These are phyloP conservation scores for Corythucha ciliata DNA, from an alignment of 2,888 invertebrate genomes.

Conservation along the genomic window DNA sequence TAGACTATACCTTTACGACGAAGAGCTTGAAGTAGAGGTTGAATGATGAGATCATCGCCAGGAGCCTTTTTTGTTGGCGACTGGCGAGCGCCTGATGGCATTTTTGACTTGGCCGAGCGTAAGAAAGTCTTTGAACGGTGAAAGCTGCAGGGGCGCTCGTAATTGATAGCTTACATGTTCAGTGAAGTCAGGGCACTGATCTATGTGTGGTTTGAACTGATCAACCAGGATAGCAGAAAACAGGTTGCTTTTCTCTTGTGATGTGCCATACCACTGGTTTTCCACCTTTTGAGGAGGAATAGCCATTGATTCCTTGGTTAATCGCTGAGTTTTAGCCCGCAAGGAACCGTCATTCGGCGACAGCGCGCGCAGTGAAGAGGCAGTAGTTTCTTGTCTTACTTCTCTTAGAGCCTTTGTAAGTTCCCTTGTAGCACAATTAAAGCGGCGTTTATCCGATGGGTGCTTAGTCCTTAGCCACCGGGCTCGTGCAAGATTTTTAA, in stretches of 20 bases:
- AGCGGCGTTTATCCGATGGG: slow-evolving; percentile 3
- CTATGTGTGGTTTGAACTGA: not conserved
- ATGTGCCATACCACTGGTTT: not conserved
- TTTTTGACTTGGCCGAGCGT: too few species aligned
- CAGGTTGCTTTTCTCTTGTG: not conserved
- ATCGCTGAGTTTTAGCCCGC: not conserved
- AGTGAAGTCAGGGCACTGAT: too few species aligned
- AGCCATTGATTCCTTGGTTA: not conserved
- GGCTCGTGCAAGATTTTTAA: not conserved
- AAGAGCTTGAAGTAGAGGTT: too few species aligned
- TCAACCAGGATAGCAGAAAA: not conserved
- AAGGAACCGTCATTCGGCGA: not conserved
- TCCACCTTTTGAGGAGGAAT: not conserved
- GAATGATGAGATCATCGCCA: too few species aligned
- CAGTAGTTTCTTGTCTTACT: not conserved
- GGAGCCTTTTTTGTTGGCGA: too few species aligned
- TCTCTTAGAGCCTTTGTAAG: not conserved
- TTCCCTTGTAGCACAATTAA: not conserved
- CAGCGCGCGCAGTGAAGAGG: not conserved
- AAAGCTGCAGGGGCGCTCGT: too few species aligned
- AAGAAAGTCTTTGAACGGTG: too few species aligned
- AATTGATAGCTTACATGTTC: too few species aligned
- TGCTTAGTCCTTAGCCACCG: not conserved
- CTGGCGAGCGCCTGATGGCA: too few species aligned
- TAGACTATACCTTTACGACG: too few species aligned